Evolutionary conservation across 35 echinoderm and acorn worm genomes (phyloP), one percentile per base, ranked within the genome.

Genomic region (Strongylocentrotus purpuratus): DNA sequence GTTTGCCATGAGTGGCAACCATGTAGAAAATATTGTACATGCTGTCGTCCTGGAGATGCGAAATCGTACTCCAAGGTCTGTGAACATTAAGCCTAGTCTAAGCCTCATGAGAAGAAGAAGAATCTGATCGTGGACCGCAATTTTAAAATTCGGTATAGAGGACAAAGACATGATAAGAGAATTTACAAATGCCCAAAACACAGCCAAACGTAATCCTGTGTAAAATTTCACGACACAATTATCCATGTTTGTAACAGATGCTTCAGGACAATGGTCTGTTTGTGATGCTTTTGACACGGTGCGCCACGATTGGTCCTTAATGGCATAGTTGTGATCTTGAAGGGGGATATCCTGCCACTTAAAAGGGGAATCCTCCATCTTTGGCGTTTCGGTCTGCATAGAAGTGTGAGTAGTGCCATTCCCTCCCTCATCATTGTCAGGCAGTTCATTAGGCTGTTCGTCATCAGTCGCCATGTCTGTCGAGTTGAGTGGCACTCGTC

Each of bases 1-100:
- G 7, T 94, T 71, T 4, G 96, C 96, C 46, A 97, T 90, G 4
- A 95, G 1, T 46, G 93, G 35, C 2, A 97, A 46, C 96, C 96
- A 97, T 86, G 93, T 50, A 47, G 50, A 47, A 94, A 96, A 96
- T 58, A 96, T 89, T 31, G 85, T 48, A 35, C 92, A 96, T 33
- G 85, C 92, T 60, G 85, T 96, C 22, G 92, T 89, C 47, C 93
- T 86, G 13, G 61, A 94, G 58, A 96, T 50, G 52, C 15, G 31
- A 61, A 96, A 96, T 45, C 85, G 8, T 13, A 45, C 33, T 15
- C 61, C 93, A 46, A 96, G 33, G 61, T 94, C 92, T 13, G 92
- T 89, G 22, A 65, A 87, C 95, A 96, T 96, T 9, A 96, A 10
- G 14, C 93, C 95, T 11, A 94, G 93, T 25, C 95, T 78, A 13